Base-by-base conservation (phyloP, 2,113 vertebrate genomes). In the Ivindomyrus marchei region DNA sequence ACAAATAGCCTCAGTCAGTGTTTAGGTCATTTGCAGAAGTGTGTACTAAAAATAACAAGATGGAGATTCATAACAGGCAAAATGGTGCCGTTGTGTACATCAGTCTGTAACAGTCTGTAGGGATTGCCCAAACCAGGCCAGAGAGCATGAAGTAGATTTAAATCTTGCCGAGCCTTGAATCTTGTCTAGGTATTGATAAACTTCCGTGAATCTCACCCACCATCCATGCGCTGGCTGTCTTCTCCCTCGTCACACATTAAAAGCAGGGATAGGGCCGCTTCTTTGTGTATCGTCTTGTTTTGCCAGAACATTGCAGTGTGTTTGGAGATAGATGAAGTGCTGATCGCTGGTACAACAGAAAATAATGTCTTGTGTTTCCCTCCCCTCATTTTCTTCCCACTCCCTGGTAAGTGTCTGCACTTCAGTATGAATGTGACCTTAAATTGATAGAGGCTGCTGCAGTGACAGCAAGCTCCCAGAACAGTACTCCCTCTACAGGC, bases 401-500 rank as follows among this genome's bases (percentile, higher is more conserved):
- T 58, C 24, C 90, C 74, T 77, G 84, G 31, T 52, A 90, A 58
- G 70, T 74, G 49, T 91, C 56, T 88, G 85, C 90, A 84, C n/a
- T 88, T 58, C 80, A 42, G 36, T 39, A 19, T 39, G 74, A 88
- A 31, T 91, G 70, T 80, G 90, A 0, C 19, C 86, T 85, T 74
- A 89, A 85, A 84, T 47, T 58, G 80, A 87, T 17, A 36, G n/a
- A 49, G 42, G 39, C 53, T 88, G 85, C 86, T n/a, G 74, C 56
- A 53, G 42, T 66, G 46, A 85, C 11, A 17, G 85, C 53, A 10
- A 31, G 49, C 77, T 90, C 46, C 53, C 89, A 90, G 89, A 93
- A 94, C 89, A 90, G 88, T 92, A 94, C 70, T 77, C 92, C 93
- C 91, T 93, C 95, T 93, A 80, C 50, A 93, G 94, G 87, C 91